Evolutionary conservation across 2,888 invertebrate species (phyloP).

Genomic region (Trichopria drosophilae): DNA sequence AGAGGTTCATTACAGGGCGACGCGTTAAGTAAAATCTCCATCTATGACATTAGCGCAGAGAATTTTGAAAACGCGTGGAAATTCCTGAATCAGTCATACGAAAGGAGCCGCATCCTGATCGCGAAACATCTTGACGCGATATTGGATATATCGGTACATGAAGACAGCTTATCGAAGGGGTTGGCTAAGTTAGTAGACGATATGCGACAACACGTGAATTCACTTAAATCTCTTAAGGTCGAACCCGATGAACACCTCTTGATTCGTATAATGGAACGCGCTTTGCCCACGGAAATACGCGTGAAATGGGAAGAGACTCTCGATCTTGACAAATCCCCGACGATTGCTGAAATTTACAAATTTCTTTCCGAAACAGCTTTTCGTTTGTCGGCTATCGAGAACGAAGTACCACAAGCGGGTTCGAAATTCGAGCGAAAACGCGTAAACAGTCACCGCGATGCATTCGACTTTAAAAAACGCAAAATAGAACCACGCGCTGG

Average conservation of each 20-base stretch:
- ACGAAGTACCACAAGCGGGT: too few species aligned
- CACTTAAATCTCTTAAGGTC: constrained; percentile 31
- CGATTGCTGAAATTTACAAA: too few species aligned
- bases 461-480: too few species aligned
- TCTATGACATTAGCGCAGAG: neutral
- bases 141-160: constrained; percentile 19
- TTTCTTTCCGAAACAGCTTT: too few species aligned
- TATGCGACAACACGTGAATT: constrained; percentile 24
- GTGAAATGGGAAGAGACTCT: constrained; percentile 29
- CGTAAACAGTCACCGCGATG: too few species aligned
- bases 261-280: constrained; percentile 28
- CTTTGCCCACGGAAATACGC: constrained; percentile 26
- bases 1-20: neutral
- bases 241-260: constrained; percentile 31
- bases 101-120: neutral
- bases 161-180: constrained; percentile 17
- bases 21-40: neutral
- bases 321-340: constrained; percentile 15
- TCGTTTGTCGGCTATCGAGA: too few species aligned
- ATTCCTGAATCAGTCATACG: neutral
- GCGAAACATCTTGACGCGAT: constrained; percentile 6
- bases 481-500: too few species aligned
- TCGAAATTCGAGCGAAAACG: too few species aligned
- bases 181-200: constrained; percentile 25
- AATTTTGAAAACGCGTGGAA: constrained; percentile 2